These are phyloP conservation scores for Hyposoter dolosus DNA, from an alignment of 2,888 invertebrate genomes.

Conservation along the genomic window DNA sequence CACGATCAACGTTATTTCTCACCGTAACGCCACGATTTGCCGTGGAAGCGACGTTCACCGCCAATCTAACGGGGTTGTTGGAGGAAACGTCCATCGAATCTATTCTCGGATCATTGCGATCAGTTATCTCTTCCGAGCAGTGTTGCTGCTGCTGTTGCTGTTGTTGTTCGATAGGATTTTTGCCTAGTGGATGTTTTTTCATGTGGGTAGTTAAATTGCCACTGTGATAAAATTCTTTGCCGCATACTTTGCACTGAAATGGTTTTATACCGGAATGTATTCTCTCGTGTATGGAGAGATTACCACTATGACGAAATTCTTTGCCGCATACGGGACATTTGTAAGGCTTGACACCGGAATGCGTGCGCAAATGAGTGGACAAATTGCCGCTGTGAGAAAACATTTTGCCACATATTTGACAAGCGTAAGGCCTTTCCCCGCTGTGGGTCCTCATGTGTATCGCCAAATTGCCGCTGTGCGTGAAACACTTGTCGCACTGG, in stretches of 20 bases:
- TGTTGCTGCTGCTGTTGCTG: conserved; percentile 26
- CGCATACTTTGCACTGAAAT: conserved; percentile 84
- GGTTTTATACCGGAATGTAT: conserved; percentile 84
- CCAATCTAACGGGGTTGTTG: conserved; percentile 67
- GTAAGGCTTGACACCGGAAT: conserved; percentile 83
- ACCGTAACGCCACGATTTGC: conserved; percentile 49
- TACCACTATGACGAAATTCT: conserved; percentile 84
- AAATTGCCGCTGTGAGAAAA: conserved; percentile 84
- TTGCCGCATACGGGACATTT: conserved; percentile 82
- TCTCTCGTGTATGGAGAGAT: conserved; percentile 83
- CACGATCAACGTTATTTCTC: conserved; percentile 43
- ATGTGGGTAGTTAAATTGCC: conserved; percentile 84
- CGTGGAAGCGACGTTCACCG: conserved; percentile 65
- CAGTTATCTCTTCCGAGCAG: conserved; percentile 30
- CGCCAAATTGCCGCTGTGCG: conserved; percentile 83
- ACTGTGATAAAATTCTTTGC: conserved; percentile 84
- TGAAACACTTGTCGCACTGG: conserved; percentile 83
- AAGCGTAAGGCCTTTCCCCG: conserved; percentile 83
- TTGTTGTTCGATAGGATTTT: conserved; percentile 38
- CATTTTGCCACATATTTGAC: conserved; percentile 83
- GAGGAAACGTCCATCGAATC: conserved; percentile 40
- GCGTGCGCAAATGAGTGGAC: conserved; percentile 82
- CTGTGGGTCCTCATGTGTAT: conserved; percentile 84
- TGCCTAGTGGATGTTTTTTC: conserved; percentile 81
- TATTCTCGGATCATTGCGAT: conserved; percentile 49